Conservation (phyloP, 2,888 invertebrate species). For the Drosophila demipolita region DNA sequence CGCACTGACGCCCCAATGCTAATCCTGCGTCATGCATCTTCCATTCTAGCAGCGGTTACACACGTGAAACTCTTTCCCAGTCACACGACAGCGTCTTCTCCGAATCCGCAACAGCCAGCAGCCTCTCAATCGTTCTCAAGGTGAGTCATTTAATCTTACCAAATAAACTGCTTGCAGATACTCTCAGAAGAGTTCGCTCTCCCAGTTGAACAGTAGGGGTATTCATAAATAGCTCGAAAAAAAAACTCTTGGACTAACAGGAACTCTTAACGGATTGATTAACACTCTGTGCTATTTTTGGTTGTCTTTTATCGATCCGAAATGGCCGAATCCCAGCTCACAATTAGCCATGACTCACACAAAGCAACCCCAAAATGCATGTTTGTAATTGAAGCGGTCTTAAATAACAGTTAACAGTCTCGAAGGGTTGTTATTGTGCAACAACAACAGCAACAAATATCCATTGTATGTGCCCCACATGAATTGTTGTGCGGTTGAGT, state of each 20-base stretch:
- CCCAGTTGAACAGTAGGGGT: neutral
- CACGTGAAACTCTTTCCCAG: constrained; percentile 89
- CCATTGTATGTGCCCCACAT: constrained; percentile 6
- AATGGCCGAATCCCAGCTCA: constrained; percentile 21
- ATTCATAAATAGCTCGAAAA: neutral
- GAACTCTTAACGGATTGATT: neutral
- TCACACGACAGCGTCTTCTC: constrained; percentile 97
- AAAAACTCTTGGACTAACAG: neutral
- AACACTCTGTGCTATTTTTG: constrained; percentile 9
- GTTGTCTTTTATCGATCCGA: constrained; percentile 42
- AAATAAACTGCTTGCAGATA: neutral
- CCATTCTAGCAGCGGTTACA: constrained; percentile 78
- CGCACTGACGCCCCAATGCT: neutral
- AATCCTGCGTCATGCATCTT: neutral
- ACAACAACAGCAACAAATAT: neutral
- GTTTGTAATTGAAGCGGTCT: neutral
- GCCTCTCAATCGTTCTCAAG: constrained; percentile 84
- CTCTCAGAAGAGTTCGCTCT: neutral
- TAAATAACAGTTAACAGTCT: constrained; percentile 19
- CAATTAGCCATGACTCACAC: constrained; percentile 44
- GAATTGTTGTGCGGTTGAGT: constrained; percentile 5
- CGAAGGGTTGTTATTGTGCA: constrained; percentile 26
- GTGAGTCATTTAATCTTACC: constrained; percentile 68
- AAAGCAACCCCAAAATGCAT: constrained; percentile 9
- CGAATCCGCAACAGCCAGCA: constrained; percentile 86